Conservation (phyloP, 2,797 vertebrate genomes). For the Dromococcyx pavoninus region DNA sequence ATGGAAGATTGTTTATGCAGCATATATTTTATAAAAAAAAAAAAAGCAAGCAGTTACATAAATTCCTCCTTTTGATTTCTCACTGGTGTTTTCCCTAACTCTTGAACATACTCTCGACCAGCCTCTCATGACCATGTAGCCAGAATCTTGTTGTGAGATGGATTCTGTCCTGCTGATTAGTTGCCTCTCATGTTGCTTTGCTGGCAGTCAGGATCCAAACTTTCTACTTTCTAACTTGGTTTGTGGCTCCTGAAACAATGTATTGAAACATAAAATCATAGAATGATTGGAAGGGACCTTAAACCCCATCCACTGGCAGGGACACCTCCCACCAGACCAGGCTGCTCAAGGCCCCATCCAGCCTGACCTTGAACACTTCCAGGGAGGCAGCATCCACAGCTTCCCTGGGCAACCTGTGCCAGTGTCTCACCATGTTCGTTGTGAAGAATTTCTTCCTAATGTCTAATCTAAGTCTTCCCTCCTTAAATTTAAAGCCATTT, state of each 20-base stretch:
- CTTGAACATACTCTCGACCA: neutral
- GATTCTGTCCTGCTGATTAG: neutral
- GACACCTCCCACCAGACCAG: too few relatives aligned
- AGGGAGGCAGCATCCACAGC: too few relatives aligned
- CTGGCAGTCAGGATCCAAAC: neutral
- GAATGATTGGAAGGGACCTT: too few relatives aligned
- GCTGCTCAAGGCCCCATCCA: too few relatives aligned
- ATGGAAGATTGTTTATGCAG: neutral
- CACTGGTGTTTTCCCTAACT: neutral
- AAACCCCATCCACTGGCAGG: too few relatives aligned
- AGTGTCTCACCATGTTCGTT: too few relatives aligned
- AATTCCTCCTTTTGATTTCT: neutral
- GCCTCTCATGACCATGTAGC: accelerated
- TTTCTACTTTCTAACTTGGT: neutral
- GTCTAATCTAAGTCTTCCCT: too few relatives aligned
- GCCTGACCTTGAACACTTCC: too few relatives aligned
- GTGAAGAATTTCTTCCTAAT: too few relatives aligned
- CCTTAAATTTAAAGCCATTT: too few relatives aligned
- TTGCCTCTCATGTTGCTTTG: neutral
- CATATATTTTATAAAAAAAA: neutral
- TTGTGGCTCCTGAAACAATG: neutral
- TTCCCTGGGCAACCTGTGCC: too few relatives aligned
- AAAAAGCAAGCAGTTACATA: neutral
- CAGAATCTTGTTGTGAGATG: neutral
- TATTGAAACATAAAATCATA: too few relatives aligned